phyloP scores from a whole-genome alignment of 2,797 vertebrate species.

The Tadarida brasiliensis region DNA sequence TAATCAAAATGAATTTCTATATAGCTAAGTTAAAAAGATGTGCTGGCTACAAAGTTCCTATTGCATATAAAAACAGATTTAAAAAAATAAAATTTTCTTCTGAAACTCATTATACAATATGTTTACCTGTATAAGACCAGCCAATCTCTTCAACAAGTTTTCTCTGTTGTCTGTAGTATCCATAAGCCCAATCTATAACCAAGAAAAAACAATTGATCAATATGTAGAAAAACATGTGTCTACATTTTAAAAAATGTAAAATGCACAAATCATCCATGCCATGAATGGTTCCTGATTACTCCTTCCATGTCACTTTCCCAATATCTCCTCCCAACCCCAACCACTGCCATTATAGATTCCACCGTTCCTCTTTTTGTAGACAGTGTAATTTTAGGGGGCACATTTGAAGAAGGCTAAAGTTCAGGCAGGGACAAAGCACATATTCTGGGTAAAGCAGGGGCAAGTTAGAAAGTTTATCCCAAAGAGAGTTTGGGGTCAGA shows the following conservation, averaged over 20 bases:
- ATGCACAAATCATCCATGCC: not conserved
- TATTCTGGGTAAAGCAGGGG: not conserved
- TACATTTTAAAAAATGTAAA: not conserved
- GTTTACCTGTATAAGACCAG: slow-evolving; percentile 97
- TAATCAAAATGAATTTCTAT: not conserved
- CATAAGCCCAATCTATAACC: slow-evolving; percentile 89
- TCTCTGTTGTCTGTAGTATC: slow-evolving; percentile 95
- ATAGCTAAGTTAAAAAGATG: slow-evolving; percentile 32
- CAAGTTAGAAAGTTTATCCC: not conserved
- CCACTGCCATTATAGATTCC: not conserved
- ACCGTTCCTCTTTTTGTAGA: not conserved
- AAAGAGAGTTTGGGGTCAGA: not conserved
- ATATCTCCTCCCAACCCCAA: not conserved
- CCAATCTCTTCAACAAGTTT: slow-evolving; percentile 96
- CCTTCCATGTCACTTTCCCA: not conserved
- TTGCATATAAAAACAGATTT: slow-evolving; percentile 8
- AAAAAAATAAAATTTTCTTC: not conserved
- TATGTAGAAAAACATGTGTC: slow-evolving; percentile 9
- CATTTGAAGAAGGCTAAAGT: not conserved
- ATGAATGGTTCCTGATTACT: not conserved
- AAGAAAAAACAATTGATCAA: slow-evolving; percentile 66
- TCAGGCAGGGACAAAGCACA: not conserved
- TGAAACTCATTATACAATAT: slow-evolving; percentile 14
- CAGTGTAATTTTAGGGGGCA: not conserved
- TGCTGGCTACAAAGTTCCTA: not conserved